A percentile compares a stretch with the other conserved stretches of the same genome.
Evolutionary conservation across 2,113 vertebrate genomes (phyloP).

Genomic region (Sceloporus tristichus): DNA sequence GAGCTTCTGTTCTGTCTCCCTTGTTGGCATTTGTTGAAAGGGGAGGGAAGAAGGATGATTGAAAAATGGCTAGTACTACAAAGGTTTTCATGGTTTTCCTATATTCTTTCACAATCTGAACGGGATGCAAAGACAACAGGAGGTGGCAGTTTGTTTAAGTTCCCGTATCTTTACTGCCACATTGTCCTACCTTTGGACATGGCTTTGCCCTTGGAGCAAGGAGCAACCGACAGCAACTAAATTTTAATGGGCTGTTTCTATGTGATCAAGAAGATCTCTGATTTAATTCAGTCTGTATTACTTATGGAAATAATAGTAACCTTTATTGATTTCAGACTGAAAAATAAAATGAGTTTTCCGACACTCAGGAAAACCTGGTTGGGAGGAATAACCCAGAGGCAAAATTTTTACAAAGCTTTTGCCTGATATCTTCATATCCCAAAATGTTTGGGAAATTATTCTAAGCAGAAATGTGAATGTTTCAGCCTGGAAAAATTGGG

Average conservation of each 20-base stretch:
- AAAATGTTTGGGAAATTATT: no score
- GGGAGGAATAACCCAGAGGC: neutral
- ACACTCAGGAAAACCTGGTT: neutral
- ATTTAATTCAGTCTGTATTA: neutral
- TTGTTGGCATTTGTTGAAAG: neutral
- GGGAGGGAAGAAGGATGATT: conserved; percentile 1
- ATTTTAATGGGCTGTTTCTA: neutral
- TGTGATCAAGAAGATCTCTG: no score
- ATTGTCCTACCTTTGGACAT: neutral
- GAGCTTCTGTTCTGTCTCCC: conserved; percentile 2
- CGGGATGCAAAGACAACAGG: neutral
- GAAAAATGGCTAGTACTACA: conserved; percentile 19
- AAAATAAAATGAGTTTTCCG: neutral
- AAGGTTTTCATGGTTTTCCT: neutral
- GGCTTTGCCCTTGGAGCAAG: neutral
- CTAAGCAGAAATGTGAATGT: no score
- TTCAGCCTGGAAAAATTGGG: no score
- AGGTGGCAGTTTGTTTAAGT: neutral
- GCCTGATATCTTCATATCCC: no score
- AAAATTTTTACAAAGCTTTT: no score
- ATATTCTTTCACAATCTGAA: conserved; percentile 15
- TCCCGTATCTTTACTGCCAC: neutral
- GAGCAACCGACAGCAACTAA: no score
- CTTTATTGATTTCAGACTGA: no score
- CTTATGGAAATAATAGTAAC: neutral